Evolutionary conservation across 2,797 vertebrate genomes (phyloP).

Genomic region (Trachurus trachurus): DNA sequence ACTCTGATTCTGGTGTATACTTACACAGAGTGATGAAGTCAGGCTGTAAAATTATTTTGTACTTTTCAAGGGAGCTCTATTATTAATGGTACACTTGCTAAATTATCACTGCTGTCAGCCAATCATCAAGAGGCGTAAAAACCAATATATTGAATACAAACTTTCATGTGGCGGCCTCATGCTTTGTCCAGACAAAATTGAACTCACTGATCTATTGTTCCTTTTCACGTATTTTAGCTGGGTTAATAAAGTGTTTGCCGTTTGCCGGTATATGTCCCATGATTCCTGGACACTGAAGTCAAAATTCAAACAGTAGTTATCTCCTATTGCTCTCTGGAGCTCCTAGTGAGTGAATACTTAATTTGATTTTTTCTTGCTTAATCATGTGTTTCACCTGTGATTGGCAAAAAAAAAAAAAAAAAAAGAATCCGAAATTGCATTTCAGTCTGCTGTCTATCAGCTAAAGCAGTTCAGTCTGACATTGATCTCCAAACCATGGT

Average conservation of each 20-base stretch:
- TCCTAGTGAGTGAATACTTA: constrained; percentile 7
- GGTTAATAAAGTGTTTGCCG: constrained; percentile 16
- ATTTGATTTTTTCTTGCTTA: constrained; percentile 16
- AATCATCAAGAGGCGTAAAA: constrained; percentile 20
- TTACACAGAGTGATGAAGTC: background rate
- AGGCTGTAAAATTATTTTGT: background rate
- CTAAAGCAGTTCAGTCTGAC: background rate
- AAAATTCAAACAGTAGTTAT: constrained; percentile 7
- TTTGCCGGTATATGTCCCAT: constrained; percentile 2
- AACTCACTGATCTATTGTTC: background rate
- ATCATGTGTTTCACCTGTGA: constrained; percentile 14
- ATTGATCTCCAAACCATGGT: no score
- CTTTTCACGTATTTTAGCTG: constrained; percentile 11
- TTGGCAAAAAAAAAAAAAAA: background rate
- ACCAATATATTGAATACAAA: constrained; percentile 23
- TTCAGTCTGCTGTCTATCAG: constrained; percentile 18
- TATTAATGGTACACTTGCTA: background rate
- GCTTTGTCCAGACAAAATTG: constrained; percentile 4
- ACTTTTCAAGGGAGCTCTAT: background rate
- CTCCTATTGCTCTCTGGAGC: background rate
- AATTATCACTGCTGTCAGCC: background rate
- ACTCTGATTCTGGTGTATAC: no score
- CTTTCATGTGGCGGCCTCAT: constrained; percentile 22
- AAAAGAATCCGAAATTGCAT: background rate
- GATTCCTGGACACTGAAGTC: constrained; percentile 15